Base-by-base conservation (phyloP, 2,113 vertebrate genomes). In the Melanostigma gelatinosum region DNA sequence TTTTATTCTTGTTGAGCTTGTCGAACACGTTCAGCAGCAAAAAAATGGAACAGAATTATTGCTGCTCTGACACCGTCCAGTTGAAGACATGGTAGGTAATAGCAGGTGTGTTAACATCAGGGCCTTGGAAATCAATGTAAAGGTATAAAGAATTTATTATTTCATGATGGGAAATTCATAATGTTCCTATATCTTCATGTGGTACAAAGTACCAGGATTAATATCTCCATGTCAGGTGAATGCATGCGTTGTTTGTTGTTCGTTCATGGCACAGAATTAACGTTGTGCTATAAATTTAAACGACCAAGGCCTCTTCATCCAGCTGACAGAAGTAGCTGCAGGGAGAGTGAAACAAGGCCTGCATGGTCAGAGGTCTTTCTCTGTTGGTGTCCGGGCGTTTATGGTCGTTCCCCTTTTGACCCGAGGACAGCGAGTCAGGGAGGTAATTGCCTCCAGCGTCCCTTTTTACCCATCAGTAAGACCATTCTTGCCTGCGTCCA, bases 321-420 rank as follows among this genome's bases (percentile, higher is more conserved):
- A 88, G 92, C 83, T 88, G 83, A 90, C 64, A 6, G 80, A 60
- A 67, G 77, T 58, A 84, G 65, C 76, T 83, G 72, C 68, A 79
- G 61, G 79, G 84, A 91, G 85, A 92, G 89, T 79, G 83, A 89
- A 90, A 91, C 84, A 82, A 83, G 87, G 89, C 71, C 80, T 34
- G 77, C 42, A 76, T 89, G 90, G 87, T 92, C 90, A 91, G 92
- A 86, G 88, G 84, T 89, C 88, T 66, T 81, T 77, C 84, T 91
- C 87, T 88, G 90, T 91, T 92, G 91, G 90, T 92, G 87, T 93
- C 91, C 88, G 65, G 77, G 84, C 75, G 36, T 93, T 93, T 93
- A 92, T 87, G 84, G 80, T 75, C 4, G 16, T 3, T 83, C 85
- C 84, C 84, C 86, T 83, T 91, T 91, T 91, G 91, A 93, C 92